Base-by-base conservation (phyloP, 2,113 vertebrate species). In the Pungitius pungitius region DNA sequence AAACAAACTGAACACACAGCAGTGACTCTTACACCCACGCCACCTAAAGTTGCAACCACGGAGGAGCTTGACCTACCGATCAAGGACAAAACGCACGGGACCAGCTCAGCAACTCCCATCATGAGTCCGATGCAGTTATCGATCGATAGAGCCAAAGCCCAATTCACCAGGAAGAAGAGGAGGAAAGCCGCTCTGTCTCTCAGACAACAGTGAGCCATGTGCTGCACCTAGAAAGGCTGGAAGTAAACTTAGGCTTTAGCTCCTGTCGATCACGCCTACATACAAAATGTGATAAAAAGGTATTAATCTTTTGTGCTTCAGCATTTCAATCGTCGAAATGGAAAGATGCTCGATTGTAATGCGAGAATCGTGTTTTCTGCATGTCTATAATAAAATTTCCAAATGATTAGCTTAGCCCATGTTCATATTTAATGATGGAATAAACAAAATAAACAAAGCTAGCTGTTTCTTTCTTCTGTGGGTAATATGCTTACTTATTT, bases 101-200 rank as follows among this genome's bases (percentile, higher is more conserved):
- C 64, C 39, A 84, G 88, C 72, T 72, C 73, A 24, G 43, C 60
- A 7, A 27, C 65, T 33, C 72, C 61, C 1, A 0, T 51, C 7
- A 58, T 81, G 57, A 84, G 82, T 57, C 87, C 87, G 1, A 63
- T 88, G 42, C 84, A 86, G 68, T 47, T 85, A 33, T 89, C 84
- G 11, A 65, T 86, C 4, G 57, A 91, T 60, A 90, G 68, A 80
- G 83, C 24, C 10, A 74, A 45, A 68, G 73, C 75, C 33, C 88
- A 91, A 35, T 83, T 86, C 69, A 78, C 22, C n/a, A 68, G 79
- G 69, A 92, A 90, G 80, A 92, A 85, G 72, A 85, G 75, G 71
- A 88, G 84, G 81, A 91, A 91, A 82, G 73, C 51, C 3, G 40
- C 6, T 1, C 10, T 43, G 63, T 47, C 30, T 3, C 3, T 10